These are phyloP conservation scores for pig (Sus scrofa) DNA, from an alignment of 2,113 vertebrate species.

Conservation along the genomic window DNA sequence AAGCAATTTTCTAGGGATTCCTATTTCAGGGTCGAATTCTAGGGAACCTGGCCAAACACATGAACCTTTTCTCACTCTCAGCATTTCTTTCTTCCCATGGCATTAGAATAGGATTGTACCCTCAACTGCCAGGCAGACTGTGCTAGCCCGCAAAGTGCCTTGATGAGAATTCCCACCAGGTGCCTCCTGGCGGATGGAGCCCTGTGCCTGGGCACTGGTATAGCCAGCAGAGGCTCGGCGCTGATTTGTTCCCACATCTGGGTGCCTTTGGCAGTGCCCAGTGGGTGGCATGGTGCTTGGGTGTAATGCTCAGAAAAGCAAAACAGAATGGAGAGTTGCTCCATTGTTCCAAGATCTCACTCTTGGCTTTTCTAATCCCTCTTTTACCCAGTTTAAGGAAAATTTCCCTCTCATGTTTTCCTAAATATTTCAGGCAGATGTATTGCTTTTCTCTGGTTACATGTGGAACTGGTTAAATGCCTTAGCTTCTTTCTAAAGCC, in stretches of 20 bases:
- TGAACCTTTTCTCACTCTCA: not conserved
- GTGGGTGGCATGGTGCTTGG: not conserved
- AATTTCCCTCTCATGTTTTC: not conserved
- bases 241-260: too few relatives aligned
- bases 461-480: not conserved
- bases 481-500: constrained; percentile 21
- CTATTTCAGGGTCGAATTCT: not conserved
- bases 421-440: not conserved
- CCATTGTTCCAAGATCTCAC: not conserved
- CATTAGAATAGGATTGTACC: not conserved
- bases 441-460: constrained; percentile 46
- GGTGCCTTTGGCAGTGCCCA: not conserved
- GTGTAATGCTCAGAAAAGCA: not conserved
- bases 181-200: not conserved
- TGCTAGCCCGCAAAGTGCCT: not conserved
- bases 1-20: not conserved
- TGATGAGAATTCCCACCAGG: not conserved
- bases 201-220: not conserved
- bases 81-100: not conserved
- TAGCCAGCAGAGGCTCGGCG: not conserved
- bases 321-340: not conserved
- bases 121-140: not conserved
- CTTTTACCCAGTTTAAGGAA: not conserved
- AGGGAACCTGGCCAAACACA: not conserved
- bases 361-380: not conserved